These are phyloP conservation scores for Cephalopholis sonnerati DNA, from an alignment of 2,113 vertebrate species.

Conservation along the genomic window DNA sequence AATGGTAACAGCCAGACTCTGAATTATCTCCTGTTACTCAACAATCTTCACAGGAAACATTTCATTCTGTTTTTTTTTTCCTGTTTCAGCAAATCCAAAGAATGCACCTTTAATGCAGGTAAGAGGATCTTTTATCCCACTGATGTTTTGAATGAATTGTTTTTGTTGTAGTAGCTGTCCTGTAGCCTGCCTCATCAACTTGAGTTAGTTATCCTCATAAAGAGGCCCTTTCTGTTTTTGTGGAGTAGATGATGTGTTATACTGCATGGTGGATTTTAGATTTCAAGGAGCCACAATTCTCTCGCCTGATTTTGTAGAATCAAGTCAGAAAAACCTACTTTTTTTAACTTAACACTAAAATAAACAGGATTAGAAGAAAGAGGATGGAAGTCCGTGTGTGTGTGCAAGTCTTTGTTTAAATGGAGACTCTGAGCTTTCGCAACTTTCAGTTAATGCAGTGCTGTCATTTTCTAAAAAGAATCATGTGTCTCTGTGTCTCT, in stretches of 20 bases:
- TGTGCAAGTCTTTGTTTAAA: neutral
- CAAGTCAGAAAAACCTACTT: no score
- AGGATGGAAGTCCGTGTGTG: no score
- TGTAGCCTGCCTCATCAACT: no score
- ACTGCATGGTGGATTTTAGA: no score
- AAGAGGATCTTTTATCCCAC: neutral
- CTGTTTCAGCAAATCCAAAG: constrained; percentile 90
- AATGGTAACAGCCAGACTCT: neutral
- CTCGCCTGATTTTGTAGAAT: no score
- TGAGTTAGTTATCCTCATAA: no score
- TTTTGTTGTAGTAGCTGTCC: no score
- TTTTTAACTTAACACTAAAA: no score
- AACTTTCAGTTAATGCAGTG: neutral
- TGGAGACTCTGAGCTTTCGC: neutral
- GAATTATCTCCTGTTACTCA: neutral
- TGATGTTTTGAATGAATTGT: neutral
- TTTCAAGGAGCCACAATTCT: no score
- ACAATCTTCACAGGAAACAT: neutral
- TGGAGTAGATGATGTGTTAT: no score
- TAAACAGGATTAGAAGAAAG: no score
- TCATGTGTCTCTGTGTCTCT: neutral
- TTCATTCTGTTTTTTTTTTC: neutral
- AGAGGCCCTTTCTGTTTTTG: no score
- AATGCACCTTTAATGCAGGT: constrained; percentile 90
- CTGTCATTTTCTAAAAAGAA: neutral